Evolutionary conservation across 2,888 invertebrate genomes (phyloP).

Genomic region (Leptopilina syphax): DNA sequence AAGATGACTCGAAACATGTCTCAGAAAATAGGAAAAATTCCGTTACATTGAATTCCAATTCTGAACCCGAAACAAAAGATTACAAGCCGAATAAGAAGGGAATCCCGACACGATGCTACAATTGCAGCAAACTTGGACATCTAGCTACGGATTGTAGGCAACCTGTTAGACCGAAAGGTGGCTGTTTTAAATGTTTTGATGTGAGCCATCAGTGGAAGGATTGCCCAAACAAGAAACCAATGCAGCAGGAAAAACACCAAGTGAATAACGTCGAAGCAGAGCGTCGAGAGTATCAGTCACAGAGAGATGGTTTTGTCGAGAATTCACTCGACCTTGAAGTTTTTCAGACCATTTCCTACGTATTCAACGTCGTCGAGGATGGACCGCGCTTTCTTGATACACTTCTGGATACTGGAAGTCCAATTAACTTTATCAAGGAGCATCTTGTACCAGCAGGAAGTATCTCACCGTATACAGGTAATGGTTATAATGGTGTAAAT

Average conservation of each 20-base stretch:
- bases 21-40: not conserved
- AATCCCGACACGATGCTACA: constrained; percentile 14
- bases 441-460: constrained; percentile 18
- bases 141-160: not conserved
- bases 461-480: not conserved
- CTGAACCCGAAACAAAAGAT: constrained; percentile 2
- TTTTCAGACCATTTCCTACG: not conserved
- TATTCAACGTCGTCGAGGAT: not conserved
- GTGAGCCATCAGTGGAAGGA: constrained; percentile 28
- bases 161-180: constrained; percentile 10
- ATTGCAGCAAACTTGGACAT: constrained; percentile 37
- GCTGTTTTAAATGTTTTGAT: constrained; percentile 45
- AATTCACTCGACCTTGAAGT: not conserved
- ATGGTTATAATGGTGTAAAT: not conserved
- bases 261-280: constrained; percentile 14
- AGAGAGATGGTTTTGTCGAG: not conserved
- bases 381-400: constrained; percentile 3
- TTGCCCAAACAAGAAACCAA: constrained; percentile 33
- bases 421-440: constrained; percentile 44
- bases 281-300: not conserved
- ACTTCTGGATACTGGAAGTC: constrained; percentile 42
- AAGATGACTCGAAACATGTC: not conserved
- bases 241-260: not conserved
- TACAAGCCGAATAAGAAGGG: not conserved
- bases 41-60: not conserved